Base-by-base conservation (phyloP, 2,888 invertebrate genomes). In the Drosophila lutescens region DNA sequence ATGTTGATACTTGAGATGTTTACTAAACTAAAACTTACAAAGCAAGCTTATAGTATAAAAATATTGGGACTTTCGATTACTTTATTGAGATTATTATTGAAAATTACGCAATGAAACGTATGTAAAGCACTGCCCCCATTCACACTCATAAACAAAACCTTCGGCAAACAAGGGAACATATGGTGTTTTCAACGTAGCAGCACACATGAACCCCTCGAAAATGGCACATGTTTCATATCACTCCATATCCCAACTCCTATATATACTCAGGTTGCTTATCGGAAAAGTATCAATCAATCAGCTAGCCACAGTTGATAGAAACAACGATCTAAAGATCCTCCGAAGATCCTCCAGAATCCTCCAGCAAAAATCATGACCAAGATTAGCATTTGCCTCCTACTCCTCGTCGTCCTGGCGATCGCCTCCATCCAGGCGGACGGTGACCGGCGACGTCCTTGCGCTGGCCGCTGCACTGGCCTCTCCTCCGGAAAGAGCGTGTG, bases 391-490 rank as follows among this genome's bases (percentile, higher is more conserved):
- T 77, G 75, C n/a, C 15, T 86, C 12, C 69, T 86, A 7, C 49
- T 85, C 15, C 47, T 85, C n/a, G 66, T 74, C 9, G 67, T 71
- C 55, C 57, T 80, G 53, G 56, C 66, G 20, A 62, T 49, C 60
- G 51, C 38, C 26, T 54, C n/a, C 71, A 66, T 8, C 41, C 46
- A 36, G 58, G 84, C 10, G 61, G 76, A 9, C 79, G 89, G 62
- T 17, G 15, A 49, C 7, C 66, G 44, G 12, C 73, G 26, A 6
- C 26, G 49, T 10, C 34, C 61, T 0, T 78, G 78, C 30, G 40
- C 17, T 4, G 81, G 86, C 1, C 74, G 76, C 7, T 89, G 89
- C 74, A 66, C 54, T 0, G 68, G 76, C 63, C 2, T 58, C 50
- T 49, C 56, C 15, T 65, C 60, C 55, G 44, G 23, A 2, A 41